Conservation (phyloP, 2,113 vertebrate species). For the Heterochromis multidens region DNA sequence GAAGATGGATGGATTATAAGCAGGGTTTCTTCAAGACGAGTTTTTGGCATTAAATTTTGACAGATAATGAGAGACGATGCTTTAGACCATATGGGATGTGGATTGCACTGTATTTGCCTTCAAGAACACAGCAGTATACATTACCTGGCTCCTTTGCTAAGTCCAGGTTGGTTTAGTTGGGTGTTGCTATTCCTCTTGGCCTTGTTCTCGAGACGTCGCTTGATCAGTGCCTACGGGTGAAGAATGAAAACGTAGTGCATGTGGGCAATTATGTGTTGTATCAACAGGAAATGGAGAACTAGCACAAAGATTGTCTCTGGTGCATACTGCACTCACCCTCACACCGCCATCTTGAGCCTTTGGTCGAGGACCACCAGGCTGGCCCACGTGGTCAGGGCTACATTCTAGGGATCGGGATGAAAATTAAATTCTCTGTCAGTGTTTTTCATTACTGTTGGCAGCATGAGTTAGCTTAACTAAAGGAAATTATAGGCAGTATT, state of each 20-base stretch:
- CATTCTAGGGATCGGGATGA: slow-evolving; percentile 56
- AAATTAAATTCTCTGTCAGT: background rate
- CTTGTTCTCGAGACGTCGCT: slow-evolving; percentile 63
- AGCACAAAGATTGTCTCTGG: background rate
- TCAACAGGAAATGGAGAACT: slow-evolving; percentile 14
- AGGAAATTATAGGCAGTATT: background rate
- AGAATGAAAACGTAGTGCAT: background rate
- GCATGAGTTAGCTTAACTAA: background rate
- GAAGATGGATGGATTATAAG: background rate
- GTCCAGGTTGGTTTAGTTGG: slow-evolving; percentile 52
- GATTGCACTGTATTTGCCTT: background rate
- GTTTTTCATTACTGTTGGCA: background rate
- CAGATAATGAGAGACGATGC: background rate
- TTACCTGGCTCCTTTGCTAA: slow-evolving; percentile 61
- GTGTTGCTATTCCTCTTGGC: slow-evolving; percentile 67
- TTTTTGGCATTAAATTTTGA: background rate
- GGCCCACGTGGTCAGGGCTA: slow-evolving; percentile 63
- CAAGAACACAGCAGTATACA: background rate
- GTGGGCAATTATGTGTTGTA: background rate
- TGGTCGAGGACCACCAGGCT: slow-evolving; percentile 34
- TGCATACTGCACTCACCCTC: slow-evolving; percentile 57
- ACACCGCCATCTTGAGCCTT: slow-evolving; percentile 76
- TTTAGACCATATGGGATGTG: background rate
- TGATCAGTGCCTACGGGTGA: slow-evolving; percentile 67
- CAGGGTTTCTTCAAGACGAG: background rate